Base-by-base conservation (phyloP, 1,140 invertebrate genomes). In the Hydropsyche tenuis region DNA sequence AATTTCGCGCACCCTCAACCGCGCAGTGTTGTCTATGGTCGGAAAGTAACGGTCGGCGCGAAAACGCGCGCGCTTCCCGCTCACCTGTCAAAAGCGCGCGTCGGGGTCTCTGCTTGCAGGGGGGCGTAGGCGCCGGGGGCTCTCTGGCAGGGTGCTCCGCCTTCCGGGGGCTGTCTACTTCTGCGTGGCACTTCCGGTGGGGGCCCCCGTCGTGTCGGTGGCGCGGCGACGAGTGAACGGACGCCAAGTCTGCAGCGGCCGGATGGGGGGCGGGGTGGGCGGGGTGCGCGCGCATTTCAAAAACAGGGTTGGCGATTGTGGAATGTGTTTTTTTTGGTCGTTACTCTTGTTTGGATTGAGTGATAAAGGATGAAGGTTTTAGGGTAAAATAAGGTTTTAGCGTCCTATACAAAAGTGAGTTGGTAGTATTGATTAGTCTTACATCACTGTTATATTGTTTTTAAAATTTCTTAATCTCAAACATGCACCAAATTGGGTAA, bases 241-340 rank as follows among this genome's bases (percentile, higher is more conserved):
- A 48, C 9, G n/a, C 65, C 45, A 68, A 68, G 43, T 68, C 65
- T 68, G 65, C 65, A 68, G 46, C 45, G 46, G 9, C 14, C 20
- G 12, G 18, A 0, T 20, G 22, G 20, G 43, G 43, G 48, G 42
- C 16, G 22, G 12, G 25, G 20, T 3, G 3, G 3, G 3, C 30
- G 18, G 45, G 45, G 16, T 68, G 65, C 65, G 65, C 46, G 65
- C 65, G 65, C 65, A 68, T 2, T n/a, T 22, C 16, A 30, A 3
- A 12, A 3, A 9, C 23, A 68, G 65, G 65, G 65, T 27, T 68
- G 65, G 12, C 23, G 30, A 37, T n/a, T n/a, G n/a, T n/a, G n/a
- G 30, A 37, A 4, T 37, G 30, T 20, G 3, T 16, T 16, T 16
- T 20, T n/a, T 51, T 51, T 5, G 14, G 3, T 51, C 46, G 14